phyloP scores from a whole-genome alignment of 2,113 vertebrate genomes.

The Etheostoma spectabile region DNA sequence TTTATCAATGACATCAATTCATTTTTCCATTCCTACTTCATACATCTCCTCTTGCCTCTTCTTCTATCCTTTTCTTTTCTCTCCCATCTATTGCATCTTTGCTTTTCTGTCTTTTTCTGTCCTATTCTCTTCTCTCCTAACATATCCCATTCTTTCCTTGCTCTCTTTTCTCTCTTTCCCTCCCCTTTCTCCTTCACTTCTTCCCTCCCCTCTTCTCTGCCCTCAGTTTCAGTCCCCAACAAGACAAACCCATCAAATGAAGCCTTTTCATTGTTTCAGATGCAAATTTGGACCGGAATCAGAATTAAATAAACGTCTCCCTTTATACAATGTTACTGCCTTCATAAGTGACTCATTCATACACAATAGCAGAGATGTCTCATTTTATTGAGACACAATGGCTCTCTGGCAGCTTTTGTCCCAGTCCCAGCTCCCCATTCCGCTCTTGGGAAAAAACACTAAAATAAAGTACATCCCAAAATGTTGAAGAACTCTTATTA shows the following conservation, averaged over 20 bases:
- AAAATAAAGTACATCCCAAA: constrained; percentile 74
- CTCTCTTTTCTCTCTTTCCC: neutral
- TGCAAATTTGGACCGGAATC: constrained; percentile 80
- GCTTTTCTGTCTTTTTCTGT: neutral
- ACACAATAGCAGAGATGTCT: constrained; percentile 82
- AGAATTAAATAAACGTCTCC: constrained; percentile 80
- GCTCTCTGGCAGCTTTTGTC: constrained; percentile 85
- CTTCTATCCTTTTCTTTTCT: neutral
- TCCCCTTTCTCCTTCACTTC: neutral
- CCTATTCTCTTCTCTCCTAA: neutral
- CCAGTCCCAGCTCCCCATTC: constrained; percentile 66
- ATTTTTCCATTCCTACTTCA: too few relatives aligned
- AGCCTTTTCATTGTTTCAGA: constrained; percentile 77
- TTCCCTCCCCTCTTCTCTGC: neutral
- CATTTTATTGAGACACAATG: constrained; percentile 86
- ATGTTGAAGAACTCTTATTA: constrained; percentile 83
- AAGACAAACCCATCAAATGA: constrained; percentile 59
- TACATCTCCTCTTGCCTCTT: neutral
- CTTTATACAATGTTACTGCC: constrained; percentile 79
- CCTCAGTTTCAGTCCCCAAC: constrained; percentile 28
- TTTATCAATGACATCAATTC: too few relatives aligned
- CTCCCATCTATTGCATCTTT: neutral
- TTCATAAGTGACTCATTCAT: constrained; percentile 83
- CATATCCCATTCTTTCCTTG: neutral
- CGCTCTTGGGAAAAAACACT: constrained; percentile 39